phyloP scores from a whole-genome alignment of 2,888 invertebrate species.

The Theodoxus fluviatilis region DNA sequence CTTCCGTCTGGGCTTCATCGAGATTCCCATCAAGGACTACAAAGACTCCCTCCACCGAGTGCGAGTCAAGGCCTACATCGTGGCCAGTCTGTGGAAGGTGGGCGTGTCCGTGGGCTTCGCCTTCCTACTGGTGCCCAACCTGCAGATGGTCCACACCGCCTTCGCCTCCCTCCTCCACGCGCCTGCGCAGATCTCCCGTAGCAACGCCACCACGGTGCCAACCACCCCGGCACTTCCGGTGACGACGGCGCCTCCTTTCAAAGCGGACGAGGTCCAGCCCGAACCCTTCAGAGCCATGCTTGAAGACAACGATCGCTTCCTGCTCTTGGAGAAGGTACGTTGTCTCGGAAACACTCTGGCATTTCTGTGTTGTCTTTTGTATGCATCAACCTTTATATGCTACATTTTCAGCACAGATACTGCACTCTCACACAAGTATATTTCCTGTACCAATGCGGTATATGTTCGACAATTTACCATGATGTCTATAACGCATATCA shows the following conservation, averaged over 20 bases:
- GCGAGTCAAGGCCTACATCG: conserved; percentile 47
- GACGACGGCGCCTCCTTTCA: conserved; percentile 21
- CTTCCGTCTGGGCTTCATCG: conserved; percentile 34
- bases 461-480: too few relatives aligned
- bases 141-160: conserved; percentile 35
- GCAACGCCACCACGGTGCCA: conserved; percentile 29
- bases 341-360: too few relatives aligned
- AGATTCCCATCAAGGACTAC: conserved; percentile 38
- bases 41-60: conserved; percentile 47
- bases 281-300: background rate
- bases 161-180: conserved; percentile 31
- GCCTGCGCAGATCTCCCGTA: conserved; percentile 24
- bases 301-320: conserved; percentile 26
- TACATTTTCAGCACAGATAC: too few relatives aligned
- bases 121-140: conserved; percentile 43
- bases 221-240: conserved; percentile 23
- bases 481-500: too few relatives aligned
- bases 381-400: too few relatives aligned
- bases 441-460: too few relatives aligned
- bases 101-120: conserved; percentile 47
- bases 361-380: too few relatives aligned
- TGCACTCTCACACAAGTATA: too few relatives aligned
- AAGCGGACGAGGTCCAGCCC: too few relatives aligned
- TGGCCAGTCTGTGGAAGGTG: conserved; percentile 52
- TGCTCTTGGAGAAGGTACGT: conserved; percentile 26